phyloP scores from a whole-genome alignment of 2,888 invertebrate species.

The Capitulum mitella region DNA sequence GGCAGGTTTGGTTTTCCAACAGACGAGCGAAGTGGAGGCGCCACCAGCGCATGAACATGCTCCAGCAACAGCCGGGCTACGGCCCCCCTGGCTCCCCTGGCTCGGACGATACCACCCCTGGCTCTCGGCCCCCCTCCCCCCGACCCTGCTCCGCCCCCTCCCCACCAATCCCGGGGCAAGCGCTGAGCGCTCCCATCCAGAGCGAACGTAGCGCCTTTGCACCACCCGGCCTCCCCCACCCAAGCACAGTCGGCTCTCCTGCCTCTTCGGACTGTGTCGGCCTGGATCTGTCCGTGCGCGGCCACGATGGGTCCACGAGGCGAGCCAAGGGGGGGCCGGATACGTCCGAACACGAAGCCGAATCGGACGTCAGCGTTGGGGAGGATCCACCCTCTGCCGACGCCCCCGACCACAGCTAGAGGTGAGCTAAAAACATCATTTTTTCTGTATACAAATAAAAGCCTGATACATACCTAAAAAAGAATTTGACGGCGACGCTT shows the following conservation, averaged over 20 bases:
- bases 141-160: constrained; percentile 46
- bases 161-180: constrained; percentile 35
- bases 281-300: constrained; percentile 40
- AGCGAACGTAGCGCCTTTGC: constrained; percentile 80
- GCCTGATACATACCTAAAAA: no score
- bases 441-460: no score
- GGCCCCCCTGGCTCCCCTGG: constrained; percentile 27
- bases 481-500: no score
- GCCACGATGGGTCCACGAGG: neutral
- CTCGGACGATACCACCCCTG: constrained; percentile 55
- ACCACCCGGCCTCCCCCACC: constrained; percentile 33
- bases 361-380: constrained; percentile 16
- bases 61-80: constrained; percentile 18
- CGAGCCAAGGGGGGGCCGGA: neutral
- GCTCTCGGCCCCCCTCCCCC: constrained; percentile 52
- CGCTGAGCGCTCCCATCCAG: constrained; percentile 42
- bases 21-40: constrained; percentile 97
- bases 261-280: constrained; percentile 43
- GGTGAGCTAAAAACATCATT: no score
- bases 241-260: constrained; percentile 49
- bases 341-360: neutral
- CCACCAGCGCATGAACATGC: constrained; percentile 78
- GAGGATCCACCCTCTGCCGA: neutral
- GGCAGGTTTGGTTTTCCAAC: constrained; percentile 99
- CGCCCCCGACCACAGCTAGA: neutral